Conservation (phyloP, 1,140 invertebrate species). For the Zaprionus capensis region DNA sequence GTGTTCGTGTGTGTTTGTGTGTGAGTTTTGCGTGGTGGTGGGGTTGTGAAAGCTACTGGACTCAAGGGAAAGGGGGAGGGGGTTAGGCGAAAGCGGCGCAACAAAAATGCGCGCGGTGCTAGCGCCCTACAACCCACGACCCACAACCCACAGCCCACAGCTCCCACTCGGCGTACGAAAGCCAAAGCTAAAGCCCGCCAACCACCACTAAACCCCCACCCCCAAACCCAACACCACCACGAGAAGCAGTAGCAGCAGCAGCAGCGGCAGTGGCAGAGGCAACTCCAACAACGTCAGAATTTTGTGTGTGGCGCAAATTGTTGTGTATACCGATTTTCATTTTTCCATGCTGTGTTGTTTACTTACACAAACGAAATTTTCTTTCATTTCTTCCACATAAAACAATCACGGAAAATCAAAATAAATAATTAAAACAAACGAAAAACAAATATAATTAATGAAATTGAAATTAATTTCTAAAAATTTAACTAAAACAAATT, state of each 20-base stretch:
- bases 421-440: constrained; percentile 23
- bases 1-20: constrained; percentile 35
- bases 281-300: constrained; percentile 57
- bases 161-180: constrained; percentile 13
- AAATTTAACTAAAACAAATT: constrained; percentile 40
- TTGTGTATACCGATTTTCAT: constrained; percentile 83
- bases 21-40: constrained; percentile 11
- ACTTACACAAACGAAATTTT: constrained; percentile 82
- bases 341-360: constrained; percentile 83
- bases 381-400: constrained; percentile 65
- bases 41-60: constrained; percentile 11
- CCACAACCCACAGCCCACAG: constrained; percentile 42
- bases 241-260: constrained; percentile 27
- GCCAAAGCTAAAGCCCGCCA: constrained; percentile 45
- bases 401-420: constrained; percentile 41
- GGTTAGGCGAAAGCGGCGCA: constrained; percentile 54
- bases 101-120: constrained; percentile 76
- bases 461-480: constrained; percentile 27
- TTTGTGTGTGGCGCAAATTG: constrained; percentile 79
- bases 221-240: constrained; percentile 19
- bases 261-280: constrained; percentile 24
- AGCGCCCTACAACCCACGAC: constrained; percentile 55
- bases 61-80: constrained; percentile 23
- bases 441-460: constrained; percentile 22
- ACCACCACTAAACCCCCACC: constrained; percentile 28